Base-by-base conservation (phyloP, 1,140 invertebrate genomes). In the Phymastichus coffea region DNA sequence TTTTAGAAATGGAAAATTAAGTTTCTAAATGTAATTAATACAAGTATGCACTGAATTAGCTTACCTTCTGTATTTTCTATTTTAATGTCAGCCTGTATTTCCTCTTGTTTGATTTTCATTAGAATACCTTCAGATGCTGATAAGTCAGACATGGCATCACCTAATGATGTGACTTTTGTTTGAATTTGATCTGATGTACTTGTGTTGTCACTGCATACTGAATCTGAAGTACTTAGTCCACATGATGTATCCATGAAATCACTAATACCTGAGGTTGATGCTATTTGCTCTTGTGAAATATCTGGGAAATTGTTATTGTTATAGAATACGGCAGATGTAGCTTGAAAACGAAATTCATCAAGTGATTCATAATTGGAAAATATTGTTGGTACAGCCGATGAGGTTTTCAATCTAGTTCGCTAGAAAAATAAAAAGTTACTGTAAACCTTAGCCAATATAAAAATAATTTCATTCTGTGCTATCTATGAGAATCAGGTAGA, bases 61-160 rank as follows among this genome's bases (percentile, higher is more conserved):
- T 51, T 38, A 59, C 57, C 49, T 53, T 59, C 57, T 30, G 4
- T 15, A 35, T 43, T 28, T 49, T 61, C 59, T 23, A 3, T 8
- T 56, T 61, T 61, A 12, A 55, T 22, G 2, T 12, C 0, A 26
- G 4, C 3, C 19, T 46, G 38, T 10, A 46, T 23, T n/a, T 53
- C 49, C 51, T 61, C 59, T 48, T 41, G 30, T 28, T 61, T 61
- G 17, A 61, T 55, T 15, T 41, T 30, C 28, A 43, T 43, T 7
- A 61, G 44, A 2, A 61, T 23, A 17, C 56, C 19, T 17, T 61
- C 52, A 26, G 59, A 49, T 2, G 33, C 38, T 23, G 37, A 40
- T 19, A 61, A 47, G 12, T 61, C 59, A 49, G 55, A 41, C 17
- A 61, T 38, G 30, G 55, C 40, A 17, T 41, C 26, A 43, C 49